These are phyloP conservation scores for Zosterops lateralis DNA, from an alignment of 2,113 vertebrate species.

Conservation along the genomic window DNA sequence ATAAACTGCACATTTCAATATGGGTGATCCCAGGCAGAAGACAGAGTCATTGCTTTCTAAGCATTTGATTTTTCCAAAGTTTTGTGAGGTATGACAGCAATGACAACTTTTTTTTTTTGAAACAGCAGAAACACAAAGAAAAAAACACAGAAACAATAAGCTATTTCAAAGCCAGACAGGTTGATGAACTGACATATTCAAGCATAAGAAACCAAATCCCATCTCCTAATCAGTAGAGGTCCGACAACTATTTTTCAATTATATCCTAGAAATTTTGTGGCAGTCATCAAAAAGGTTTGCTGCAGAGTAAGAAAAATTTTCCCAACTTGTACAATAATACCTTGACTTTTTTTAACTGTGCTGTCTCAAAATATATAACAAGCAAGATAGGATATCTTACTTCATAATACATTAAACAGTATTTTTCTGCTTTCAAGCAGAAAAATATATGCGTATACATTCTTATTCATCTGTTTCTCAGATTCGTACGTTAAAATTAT, in stretches of 20 bases:
- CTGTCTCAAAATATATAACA: background rate
- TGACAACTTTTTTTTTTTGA: accelerated
- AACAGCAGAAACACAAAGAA: background rate
- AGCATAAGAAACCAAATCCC: background rate
- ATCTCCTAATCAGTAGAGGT: background rate
- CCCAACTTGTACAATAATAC: background rate
- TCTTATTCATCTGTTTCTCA: background rate
- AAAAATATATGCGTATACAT: too few species aligned
- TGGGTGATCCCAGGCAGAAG: background rate
- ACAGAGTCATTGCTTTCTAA: background rate
- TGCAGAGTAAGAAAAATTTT: background rate
- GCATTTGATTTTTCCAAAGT: background rate
- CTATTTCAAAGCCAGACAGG: background rate
- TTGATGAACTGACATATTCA: background rate
- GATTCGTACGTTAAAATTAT: background rate
- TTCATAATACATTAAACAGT: background rate
- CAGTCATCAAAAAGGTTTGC: background rate
- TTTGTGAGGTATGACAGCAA: background rate
- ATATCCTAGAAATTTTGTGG: background rate
- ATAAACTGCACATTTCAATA: background rate
- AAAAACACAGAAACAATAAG: background rate
- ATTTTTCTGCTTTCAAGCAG: background rate
- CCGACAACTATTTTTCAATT: background rate
- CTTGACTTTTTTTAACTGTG: background rate
- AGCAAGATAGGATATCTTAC: background rate